Base-by-base conservation (phyloP, 92 coral and sea anemone genomes). In the Plumapathes pennacea region DNA sequence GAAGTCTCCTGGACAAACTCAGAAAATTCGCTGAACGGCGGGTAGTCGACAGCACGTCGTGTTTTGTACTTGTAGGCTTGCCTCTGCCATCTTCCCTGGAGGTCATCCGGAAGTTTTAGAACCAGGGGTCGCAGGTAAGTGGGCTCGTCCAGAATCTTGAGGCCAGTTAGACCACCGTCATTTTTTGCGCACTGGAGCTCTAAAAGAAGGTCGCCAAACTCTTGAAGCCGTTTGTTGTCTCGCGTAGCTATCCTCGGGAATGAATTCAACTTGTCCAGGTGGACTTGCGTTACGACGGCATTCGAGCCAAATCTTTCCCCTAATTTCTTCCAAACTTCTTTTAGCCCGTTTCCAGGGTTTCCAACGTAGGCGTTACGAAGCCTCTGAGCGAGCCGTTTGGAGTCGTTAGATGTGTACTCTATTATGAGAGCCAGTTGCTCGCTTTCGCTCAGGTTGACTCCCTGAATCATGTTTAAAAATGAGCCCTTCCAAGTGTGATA, bases 161-260 rank as follows among this genome's bases (percentile, higher is more conserved):
- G 71, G 19, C 89, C 82, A 29, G 24, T 69, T n/a, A 83, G 37
- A 10, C 85, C 70, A 25, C 84, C 76, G 38, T 70, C 62, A 10
- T 26, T 38, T 46, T 83, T 83, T 8, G 81, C 85, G 42, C 90
- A 65, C 8, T 84, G 45, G 5, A 66, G 30, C 46, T 84, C 85
- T 27, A 84, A 47, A 10, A 78, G 32, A 29, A 78, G 21, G 39
- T 78, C 77, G 4, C 71, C 85, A 21, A 83, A 46, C 34, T 77
- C 85, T 57, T 70, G 85, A 1, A 83, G 54, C 22, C 18, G 67
- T 43, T 57, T 74, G 10, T 38, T 56, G 15, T 82, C 79, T 25
- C 60, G 34, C 20, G 2, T 28, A 0, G 64, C 63, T 10, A 83
- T 45, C 38, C 52, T 54, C 7, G 90, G 59, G 40, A 77, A 77